phyloP scores from a whole-genome alignment of 2,888 invertebrate species.

The Mimachlamys varia region DNA sequence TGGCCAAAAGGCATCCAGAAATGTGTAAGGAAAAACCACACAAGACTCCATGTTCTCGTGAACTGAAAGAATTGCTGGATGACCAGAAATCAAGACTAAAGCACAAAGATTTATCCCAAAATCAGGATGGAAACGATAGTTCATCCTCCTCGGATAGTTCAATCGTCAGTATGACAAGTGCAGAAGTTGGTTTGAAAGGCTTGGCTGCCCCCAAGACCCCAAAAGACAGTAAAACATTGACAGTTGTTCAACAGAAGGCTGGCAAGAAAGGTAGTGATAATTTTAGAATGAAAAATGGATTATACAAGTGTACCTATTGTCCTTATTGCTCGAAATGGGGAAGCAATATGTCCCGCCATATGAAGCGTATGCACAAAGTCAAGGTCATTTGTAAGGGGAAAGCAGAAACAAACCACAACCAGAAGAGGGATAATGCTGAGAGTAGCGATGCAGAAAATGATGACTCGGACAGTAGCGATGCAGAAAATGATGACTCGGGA shows the following conservation, averaged over 20 bases:
- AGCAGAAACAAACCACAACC: background rate
- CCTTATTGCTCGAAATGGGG: background rate
- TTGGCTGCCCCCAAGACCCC: background rate
- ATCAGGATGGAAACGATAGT: background rate
- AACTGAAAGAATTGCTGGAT: background rate
- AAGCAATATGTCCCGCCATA: background rate
- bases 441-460: background rate
- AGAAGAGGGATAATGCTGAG: background rate
- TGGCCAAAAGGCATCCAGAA: background rate
- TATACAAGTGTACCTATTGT: background rate
- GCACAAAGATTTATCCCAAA: background rate
- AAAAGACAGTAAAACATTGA: background rate
- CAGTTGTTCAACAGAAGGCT: no score
- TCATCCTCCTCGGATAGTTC: background rate
- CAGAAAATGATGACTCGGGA: background rate
- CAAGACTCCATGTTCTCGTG: background rate
- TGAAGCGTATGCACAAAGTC: background rate
- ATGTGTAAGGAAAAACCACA: background rate
- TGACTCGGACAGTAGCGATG: background rate
- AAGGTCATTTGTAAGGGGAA: background rate
- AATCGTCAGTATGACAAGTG: background rate
- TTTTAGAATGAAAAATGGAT: background rate
- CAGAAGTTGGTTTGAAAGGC: background rate
- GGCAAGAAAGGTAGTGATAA: background rate
- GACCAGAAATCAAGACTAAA: background rate